These are phyloP conservation scores for Bovichtus variegatus DNA, from an alignment of 2,797 vertebrate species.

Conservation along the genomic window DNA sequence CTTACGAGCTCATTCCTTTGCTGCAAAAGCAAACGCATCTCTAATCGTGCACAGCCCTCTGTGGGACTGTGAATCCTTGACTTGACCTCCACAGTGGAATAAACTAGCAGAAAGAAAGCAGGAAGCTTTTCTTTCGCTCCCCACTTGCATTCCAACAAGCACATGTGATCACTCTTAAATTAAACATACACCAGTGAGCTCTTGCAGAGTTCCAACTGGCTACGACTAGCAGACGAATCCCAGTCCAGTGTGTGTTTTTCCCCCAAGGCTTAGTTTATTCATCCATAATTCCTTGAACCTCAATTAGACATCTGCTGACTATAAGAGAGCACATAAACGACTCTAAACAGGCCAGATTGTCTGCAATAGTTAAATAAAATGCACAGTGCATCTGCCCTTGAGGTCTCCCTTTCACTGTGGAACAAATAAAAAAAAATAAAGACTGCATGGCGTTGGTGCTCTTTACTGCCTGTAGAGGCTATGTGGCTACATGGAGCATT, in stretches of 20 bases:
- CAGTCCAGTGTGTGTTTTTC: slow-evolving; percentile 65
- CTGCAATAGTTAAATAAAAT: slow-evolving; percentile 60
- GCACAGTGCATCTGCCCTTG: slow-evolving; percentile 47
- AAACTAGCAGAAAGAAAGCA: slow-evolving; percentile 35
- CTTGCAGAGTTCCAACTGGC: slow-evolving; percentile 49
- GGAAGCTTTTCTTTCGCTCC: slow-evolving; percentile 40
- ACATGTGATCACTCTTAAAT: slow-evolving; percentile 61
- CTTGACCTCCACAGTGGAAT: slow-evolving; percentile 55
- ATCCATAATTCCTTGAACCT: slow-evolving; percentile 81
- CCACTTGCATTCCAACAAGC: slow-evolving; percentile 44
- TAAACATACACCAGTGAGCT: slow-evolving; percentile 68
- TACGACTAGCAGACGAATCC: slow-evolving; percentile 58
- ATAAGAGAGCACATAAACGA: slow-evolving; percentile 70
- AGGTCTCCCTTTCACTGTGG: slow-evolving; percentile 49
- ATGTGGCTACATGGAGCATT: slow-evolving; percentile 21
- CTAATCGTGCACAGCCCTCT: slow-evolving; percentile 22
- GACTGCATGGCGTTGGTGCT: slow-evolving; percentile 21
- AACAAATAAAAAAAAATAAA: slow-evolving; percentile 54
- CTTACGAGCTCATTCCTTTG: slow-evolving; percentile 32
- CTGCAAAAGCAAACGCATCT: slow-evolving; percentile 41
- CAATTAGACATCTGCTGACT: slow-evolving; percentile 81
- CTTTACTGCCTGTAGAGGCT: slow-evolving; percentile 21
- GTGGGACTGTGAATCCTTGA: slow-evolving; percentile 42
- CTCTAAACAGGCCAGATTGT: slow-evolving; percentile 67
- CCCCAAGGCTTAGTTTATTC: slow-evolving; percentile 76